Conservation (phyloP, 2,113 vertebrate genomes). For the Ascaphus truei region DNA sequence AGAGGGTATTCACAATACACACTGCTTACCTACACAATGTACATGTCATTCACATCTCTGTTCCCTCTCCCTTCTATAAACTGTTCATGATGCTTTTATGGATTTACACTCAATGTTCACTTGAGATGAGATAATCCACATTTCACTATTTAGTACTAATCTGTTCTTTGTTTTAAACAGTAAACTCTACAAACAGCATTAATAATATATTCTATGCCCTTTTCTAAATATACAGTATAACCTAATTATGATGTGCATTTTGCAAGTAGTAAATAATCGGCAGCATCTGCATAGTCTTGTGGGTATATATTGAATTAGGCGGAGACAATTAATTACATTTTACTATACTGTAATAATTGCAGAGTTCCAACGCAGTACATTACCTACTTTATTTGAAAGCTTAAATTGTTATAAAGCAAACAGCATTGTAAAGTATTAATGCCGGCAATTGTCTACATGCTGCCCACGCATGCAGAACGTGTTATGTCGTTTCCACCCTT, state of each 20-base stretch:
- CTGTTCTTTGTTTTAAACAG: slow-evolving; percentile 5
- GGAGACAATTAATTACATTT: slow-evolving; percentile 24
- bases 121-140: slow-evolving; percentile 31
- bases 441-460: no score
- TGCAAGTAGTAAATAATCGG: slow-evolving; percentile 24
- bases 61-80: slow-evolving; percentile 1
- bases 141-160: slow-evolving; percentile 23
- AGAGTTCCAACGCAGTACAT: slow-evolving; percentile 16
- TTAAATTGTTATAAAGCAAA: background rate
- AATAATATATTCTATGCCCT: background rate
- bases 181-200: background rate
- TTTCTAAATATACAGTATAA: slow-evolving; percentile 27
- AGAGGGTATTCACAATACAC: no score
- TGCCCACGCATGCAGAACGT: no score
- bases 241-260: slow-evolving; percentile 19
- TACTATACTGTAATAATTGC: slow-evolving; percentile 18
- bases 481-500: no score
- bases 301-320: slow-evolving; percentile 23
- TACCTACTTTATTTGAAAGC: background rate
- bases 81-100: slow-evolving; percentile 17
- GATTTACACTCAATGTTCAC: slow-evolving; percentile 21
- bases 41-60: background rate
- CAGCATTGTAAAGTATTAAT: no score
- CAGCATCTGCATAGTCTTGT: slow-evolving; percentile 8
- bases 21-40: background rate